Base-by-base conservation (phyloP, 2,113 vertebrate species). In the Sinocyclocheilus rhinocerous region DNA sequence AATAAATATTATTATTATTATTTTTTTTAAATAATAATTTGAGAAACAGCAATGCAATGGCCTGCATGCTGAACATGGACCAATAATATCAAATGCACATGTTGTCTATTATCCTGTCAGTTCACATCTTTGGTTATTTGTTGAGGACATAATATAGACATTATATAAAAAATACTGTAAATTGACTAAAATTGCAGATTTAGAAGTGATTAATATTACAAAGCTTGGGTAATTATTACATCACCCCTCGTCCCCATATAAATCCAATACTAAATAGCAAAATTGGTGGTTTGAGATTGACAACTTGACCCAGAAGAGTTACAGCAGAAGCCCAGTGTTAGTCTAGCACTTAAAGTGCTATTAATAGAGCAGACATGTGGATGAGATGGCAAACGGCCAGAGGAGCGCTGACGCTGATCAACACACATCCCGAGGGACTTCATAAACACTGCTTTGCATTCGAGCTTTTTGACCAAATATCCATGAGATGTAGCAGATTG, bases 361-460 rank as follows among this genome's bases (percentile, higher is more conserved):
- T 94, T 92, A 91, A 92, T 95, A 95, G 93, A 33, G 10, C 81
- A 15, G 81, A 90, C 88, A 91, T 81, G 48, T 92, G 91, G 86
- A 52, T 84, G 89, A 85, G 67, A 91, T 88, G 88, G 83, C 77
- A 82, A 26, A 15, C 20, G 16, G 61, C 88, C 88, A 87, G 73
- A 72, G 11, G 13, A 80, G 3, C 10, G 48, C 24, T 57, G 57
- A 36, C 55, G 1, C 16, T 77, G 22, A 75, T 16, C 16, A n/a
- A 65, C 16, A 84, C 7, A 29, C 24, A 78, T 11, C 39, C n/a
- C 5, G 18, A 48, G 22, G n/a, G 8, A 18, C 79, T 45, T 26
- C 15, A 65, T 2, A 80, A 42, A 24, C 77, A 63, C 0, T 9
- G 4, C 18, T 57, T 57, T 59, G 6, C 57, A 42, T 24, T 15